A percentile compares a stretch with the other conserved stretches of the same genome.
Conservation (phyloP, 2,797 vertebrate species). For the Hippoglossus hippoglossus region DNA sequence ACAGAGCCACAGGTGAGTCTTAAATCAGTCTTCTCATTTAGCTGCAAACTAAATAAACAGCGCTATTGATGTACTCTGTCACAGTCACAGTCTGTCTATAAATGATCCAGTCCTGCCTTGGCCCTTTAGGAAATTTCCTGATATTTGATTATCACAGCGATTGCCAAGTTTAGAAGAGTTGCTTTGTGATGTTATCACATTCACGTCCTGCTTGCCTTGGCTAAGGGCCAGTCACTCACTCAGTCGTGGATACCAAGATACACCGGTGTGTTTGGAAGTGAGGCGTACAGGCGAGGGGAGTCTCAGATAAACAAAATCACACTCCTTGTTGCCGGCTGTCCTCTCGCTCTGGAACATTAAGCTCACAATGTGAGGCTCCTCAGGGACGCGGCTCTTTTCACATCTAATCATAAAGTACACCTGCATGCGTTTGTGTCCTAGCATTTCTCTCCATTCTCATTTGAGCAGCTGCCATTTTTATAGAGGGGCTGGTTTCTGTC, state of each 20-base stretch:
- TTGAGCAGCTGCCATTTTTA: conserved; percentile 35
- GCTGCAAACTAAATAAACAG: conserved; percentile 50
- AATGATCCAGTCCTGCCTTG: conserved; percentile 34
- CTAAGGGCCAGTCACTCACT: conserved; percentile 38
- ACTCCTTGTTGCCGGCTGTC: conserved; percentile 23
- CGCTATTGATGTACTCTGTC: conserved; percentile 24
- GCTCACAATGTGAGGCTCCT: conserved; percentile 28
- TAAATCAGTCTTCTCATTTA: conserved; percentile 54
- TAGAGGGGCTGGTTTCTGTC: no score
- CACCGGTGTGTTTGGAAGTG: conserved; percentile 26
- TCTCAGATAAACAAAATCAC: conserved; percentile 12
- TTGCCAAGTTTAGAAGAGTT: conserved; percentile 51
- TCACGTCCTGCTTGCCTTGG: conserved; percentile 70
- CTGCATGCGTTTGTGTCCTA: conserved; percentile 13
- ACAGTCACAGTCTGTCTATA: conserved; percentile 17
- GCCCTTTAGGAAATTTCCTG: conserved; percentile 45
- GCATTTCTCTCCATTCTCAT: conserved; percentile 46
- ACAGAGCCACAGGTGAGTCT: conserved; percentile 47
- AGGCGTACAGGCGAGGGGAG: conserved; percentile 32
- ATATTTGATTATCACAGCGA: conserved; percentile 54
- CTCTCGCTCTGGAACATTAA: conserved; percentile 43
- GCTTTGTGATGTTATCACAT: conserved; percentile 65
- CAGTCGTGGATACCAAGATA: conserved; percentile 43
- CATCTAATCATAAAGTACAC: conserved; percentile 31
- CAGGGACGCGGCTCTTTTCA: conserved; percentile 20